Base-by-base conservation (phyloP, 2,797 vertebrate genomes). In the Tragelaphus eurycerus region DNA sequence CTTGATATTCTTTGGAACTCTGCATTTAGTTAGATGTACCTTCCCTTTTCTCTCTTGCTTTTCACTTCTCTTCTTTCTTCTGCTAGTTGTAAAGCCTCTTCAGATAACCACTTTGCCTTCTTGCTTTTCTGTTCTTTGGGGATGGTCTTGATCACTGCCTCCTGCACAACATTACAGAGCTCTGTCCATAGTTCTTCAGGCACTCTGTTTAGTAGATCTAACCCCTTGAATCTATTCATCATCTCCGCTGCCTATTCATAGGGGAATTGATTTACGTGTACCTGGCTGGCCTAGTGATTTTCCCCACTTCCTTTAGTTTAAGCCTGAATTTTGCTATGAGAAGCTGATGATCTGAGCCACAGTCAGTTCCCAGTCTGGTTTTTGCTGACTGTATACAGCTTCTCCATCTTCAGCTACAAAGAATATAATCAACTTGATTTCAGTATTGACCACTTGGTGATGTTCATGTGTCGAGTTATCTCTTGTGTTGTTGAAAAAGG, bases 401-500 rank as follows among this genome's bases (percentile, higher is more conserved):
- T 67, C n/a, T 38, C 17, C n/a, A 71, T 21, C 19, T 23, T 38
- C 17, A 38, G 67, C 67, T 38, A 38, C 10, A 71, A 71, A 71
- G 67, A 71, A 23, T 71, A 38, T 71, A 38, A 71, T 38, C 67
- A 71, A 71, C 34, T 38, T 71, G 67, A 71, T 71, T 38, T 71
- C 0, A 0, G 5, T 71, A 71, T 38, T 2, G 0, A 71, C 34
- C 34, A 12, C 34, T 38, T 38, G 67, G 67, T 71, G 34, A 71
- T 38, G 34, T 38, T 71, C 67, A 5, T 23, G 19, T 71, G 19
- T 71, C 23, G 34, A 71, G 67, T 38, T 38, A 3, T 38, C 34
- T 71, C 34, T 71, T 71, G 19, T 3, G 19, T 71, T 71, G 67
- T 38, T 38, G 67, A 23, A 71, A 71, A 71, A 71, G 10, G 34